Evolutionary conservation across 2,888 invertebrate genomes (phyloP).

Genomic region (Chromoteleia sp.): DNA sequence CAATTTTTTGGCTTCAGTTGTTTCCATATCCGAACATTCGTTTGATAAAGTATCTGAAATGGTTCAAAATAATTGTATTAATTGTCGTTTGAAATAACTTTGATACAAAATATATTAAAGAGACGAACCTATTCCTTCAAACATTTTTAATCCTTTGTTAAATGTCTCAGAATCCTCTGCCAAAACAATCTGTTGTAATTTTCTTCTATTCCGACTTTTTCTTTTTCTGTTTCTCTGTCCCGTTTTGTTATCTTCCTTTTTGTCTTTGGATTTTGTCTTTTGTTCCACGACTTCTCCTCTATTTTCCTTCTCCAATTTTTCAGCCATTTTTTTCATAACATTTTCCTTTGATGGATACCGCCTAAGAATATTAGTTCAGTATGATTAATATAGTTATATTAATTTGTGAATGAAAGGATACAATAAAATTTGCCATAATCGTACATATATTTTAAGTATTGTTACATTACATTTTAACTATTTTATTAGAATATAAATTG

Average conservation of each 20-base stretch:
- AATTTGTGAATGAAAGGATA: too few relatives aligned
- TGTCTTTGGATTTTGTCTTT: conserved; percentile 78
- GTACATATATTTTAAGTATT: too few relatives aligned
- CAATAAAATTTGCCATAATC: too few relatives aligned
- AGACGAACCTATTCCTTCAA: conserved; percentile 85
- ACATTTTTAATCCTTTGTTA: conserved; percentile 84
- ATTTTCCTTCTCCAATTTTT: conserved; percentile 88
- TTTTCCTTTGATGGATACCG: conserved; percentile 91
- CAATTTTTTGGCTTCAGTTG: neutral
- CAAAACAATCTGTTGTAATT: conserved; percentile 65
- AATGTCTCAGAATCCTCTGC: conserved; percentile 15
- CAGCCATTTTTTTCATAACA: conserved; percentile 88
- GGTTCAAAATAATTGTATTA: neutral
- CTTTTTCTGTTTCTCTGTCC: conserved; percentile 54
- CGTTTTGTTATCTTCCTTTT: conserved; percentile 54
- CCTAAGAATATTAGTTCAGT: conserved; percentile 77
- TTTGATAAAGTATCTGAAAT: conserved; percentile 30
- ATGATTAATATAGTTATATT: conserved; percentile 8
- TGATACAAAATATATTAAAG: neutral
- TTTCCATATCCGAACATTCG: neutral
- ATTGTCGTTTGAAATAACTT: neutral
- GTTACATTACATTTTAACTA: too few relatives aligned
- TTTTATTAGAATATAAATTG: too few relatives aligned
- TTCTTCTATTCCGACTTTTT: conserved; percentile 82
- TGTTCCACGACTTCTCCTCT: conserved; percentile 90